A percentile compares a stretch with the other conserved stretches of the same genome.
These are phyloP conservation scores for Eira barbara DNA, from an alignment of 2,113 vertebrate genomes.

Conservation along the genomic window DNA sequence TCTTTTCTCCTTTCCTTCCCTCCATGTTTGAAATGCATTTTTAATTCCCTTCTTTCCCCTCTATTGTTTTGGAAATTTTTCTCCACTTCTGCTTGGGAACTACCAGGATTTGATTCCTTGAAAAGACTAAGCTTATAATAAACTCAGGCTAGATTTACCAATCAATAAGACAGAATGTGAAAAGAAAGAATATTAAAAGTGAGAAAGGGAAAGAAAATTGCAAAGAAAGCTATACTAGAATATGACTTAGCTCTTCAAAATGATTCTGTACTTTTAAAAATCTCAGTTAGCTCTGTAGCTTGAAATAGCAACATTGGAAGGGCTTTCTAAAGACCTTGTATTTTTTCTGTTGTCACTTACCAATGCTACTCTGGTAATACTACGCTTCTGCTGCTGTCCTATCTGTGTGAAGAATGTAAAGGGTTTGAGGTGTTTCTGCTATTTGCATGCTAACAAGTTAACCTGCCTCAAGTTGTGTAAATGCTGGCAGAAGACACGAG, in stretches of 20 bases:
- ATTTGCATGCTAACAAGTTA: neutral
- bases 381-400: neutral
- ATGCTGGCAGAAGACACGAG: neutral
- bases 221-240: neutral
- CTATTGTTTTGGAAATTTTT: neutral
- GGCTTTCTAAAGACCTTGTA: neutral
- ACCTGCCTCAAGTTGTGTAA: neutral
- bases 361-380: neutral
- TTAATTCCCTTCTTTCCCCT: neutral
- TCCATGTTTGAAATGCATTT: neutral
- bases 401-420: neutral
- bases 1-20: neutral
- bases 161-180: neutral
- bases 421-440: neutral
- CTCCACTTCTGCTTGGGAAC: neutral
- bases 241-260: neutral
- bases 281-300: neutral
- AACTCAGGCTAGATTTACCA: neutral
- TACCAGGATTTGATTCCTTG: neutral
- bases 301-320: neutral
- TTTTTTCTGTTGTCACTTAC: neutral
- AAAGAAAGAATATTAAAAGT: neutral
- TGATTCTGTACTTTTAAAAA: neutral
- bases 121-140: neutral
- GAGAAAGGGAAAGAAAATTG: neutral